Base-by-base conservation (phyloP, 2,113 vertebrate genomes). In the Zosterops borbonicus region DNA sequence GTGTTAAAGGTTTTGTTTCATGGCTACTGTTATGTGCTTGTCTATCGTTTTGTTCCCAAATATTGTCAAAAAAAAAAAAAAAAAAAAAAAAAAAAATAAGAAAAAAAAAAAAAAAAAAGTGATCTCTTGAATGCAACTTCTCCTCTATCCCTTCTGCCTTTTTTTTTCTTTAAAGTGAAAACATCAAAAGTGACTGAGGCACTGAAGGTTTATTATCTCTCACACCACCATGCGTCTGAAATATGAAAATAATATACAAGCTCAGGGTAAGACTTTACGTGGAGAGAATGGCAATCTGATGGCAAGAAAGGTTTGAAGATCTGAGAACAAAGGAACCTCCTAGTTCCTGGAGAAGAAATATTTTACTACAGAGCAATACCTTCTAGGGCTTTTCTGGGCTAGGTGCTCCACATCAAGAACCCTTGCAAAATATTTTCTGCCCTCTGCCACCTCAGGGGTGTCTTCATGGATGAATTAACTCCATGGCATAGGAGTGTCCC, bases 101-200 rank as follows among this genome's bases (percentile, higher is more conserved):
- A 42, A 42, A 42, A 17, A 81, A 62, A 21, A 22, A 60, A 90
- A 31, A 81, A 50, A 28, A 71, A 73, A 83, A 60, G 3, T 82
- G 39, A 33, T 25, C 13, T 53, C 67, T 74, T 41, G 37, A 62
- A 22, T 49, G 14, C 37, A 81, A 17, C 12, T 77, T 4, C 5
- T 63, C 5, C 9, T 4, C 46, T 62, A 29, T 20, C n/a, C 8
- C 6, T 60, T 52, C 14, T n/a, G 41, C 4, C 0, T 3, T 27
- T 46, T 50, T 56, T 33, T 49, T 67, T 65, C 3, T 63, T 83
- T 60, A 20, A 42, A 74, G 24, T n/a, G 22, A 70, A 85, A 67
- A 46, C 41, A 29, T 70, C 29, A 70, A 29, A 74, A 82, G 29
- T 31, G 2, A 7, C 9, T 49, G 33, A 56, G 53, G 5, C 10